These are phyloP conservation scores for Ceratothoa steindachneri DNA, from an alignment of 2,888 invertebrate species.

Conservation along the genomic window DNA sequence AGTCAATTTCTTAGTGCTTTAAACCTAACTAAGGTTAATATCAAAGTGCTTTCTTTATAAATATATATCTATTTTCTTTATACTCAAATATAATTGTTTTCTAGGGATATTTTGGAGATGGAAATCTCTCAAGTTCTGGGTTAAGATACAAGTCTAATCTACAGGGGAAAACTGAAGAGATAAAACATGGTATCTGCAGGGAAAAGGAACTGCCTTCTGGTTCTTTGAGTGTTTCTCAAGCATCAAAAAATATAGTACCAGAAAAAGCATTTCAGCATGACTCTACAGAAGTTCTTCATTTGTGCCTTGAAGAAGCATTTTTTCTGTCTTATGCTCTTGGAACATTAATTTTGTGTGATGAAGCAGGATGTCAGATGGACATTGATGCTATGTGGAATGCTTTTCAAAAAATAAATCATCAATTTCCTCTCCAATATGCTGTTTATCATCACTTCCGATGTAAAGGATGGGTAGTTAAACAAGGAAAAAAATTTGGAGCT, in stretches of 20 bases:
- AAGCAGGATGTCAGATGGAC: not conserved
- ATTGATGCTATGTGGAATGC: slow-evolving; percentile 27
- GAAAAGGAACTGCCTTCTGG: too few relatives aligned
- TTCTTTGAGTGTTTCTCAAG: too few relatives aligned
- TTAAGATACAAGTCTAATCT: not conserved
- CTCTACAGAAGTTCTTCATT: not conserved
- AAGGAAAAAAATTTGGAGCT: slow-evolving; percentile 83
- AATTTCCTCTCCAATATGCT: slow-evolving; percentile 58
- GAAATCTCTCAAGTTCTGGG: not conserved
- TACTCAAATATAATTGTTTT: not conserved
- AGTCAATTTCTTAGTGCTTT: too few relatives aligned
- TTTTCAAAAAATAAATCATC: slow-evolving; percentile 9
- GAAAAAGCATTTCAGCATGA: too few relatives aligned
- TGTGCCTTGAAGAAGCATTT: slow-evolving; percentile 67
- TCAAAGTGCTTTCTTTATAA: not conserved
- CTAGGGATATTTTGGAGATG: not conserved
- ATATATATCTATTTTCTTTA: not conserved
- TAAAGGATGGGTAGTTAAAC: slow-evolving; percentile 86
- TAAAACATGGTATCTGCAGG: too few relatives aligned
- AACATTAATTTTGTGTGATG: slow-evolving; percentile 56
- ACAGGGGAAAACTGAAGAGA: not conserved
- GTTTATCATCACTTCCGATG: slow-evolving; percentile 79
- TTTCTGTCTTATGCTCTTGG: slow-evolving; percentile 66
- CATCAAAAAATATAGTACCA: too few relatives aligned
- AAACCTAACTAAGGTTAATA: too few relatives aligned